A percentile compares a stretch with the other conserved stretches of the same genome.
Evolutionary conservation across 2,888 invertebrate species (phyloP).

Genomic region (Laothoe populi): DNA sequence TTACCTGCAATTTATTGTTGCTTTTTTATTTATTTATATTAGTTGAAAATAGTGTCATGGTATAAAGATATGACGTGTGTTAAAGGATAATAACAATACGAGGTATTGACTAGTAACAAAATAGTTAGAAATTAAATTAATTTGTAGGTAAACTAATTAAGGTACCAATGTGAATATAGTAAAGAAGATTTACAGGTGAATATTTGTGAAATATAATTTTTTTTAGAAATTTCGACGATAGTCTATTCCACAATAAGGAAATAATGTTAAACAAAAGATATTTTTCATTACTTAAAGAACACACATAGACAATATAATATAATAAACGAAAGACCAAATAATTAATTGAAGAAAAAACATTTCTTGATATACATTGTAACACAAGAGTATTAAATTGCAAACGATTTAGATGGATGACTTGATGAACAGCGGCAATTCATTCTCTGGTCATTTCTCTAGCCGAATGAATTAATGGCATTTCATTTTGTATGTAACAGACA

Average conservation of each 20-base stretch:
- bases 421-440: slow-evolving; percentile 14
- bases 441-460: neutral
- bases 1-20: too few relatives aligned
- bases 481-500: slow-evolving; percentile 24
- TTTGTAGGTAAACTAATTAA: too few relatives aligned
- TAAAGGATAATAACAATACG: too few relatives aligned
- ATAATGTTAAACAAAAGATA: neutral
- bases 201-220: too few relatives aligned
- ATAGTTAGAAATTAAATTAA: too few relatives aligned
- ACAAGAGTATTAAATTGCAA: slow-evolving; percentile 11
- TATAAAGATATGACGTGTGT: too few relatives aligned
- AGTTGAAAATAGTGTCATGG: too few relatives aligned
- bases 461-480: slow-evolving; percentile 17
- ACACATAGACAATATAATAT: neutral
- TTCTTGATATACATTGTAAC: neutral
- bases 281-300: neutral
- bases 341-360: neutral
- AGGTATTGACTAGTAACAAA: too few relatives aligned
- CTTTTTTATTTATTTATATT: too few relatives aligned
- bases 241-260: neutral
- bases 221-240: too few relatives aligned
- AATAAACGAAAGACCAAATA: neutral
- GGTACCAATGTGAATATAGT: neutral
- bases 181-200: too few relatives aligned
- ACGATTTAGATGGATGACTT: slow-evolving; percentile 20